Conservation (phyloP, 2,888 invertebrate genomes). For the Synergus umbraculus region DNA sequence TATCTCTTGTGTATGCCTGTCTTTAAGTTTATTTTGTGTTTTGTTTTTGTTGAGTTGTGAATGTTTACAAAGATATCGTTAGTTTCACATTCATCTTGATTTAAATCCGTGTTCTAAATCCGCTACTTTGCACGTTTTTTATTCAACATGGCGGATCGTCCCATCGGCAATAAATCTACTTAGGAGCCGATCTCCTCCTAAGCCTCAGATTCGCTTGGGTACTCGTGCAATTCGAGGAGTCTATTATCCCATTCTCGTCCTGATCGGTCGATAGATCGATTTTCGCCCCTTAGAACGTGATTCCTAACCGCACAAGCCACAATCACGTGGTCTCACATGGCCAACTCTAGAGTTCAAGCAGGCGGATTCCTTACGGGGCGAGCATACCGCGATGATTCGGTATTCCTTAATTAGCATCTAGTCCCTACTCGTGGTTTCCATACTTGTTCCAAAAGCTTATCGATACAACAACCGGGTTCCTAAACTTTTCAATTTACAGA, state of each 20-base stretch:
- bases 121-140: slow-evolving; percentile 21
- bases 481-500: neutral
- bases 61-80: neutral
- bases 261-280: slow-evolving; percentile 38
- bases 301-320: slow-evolving; percentile 37
- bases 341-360: slow-evolving; percentile 23
- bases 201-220: slow-evolving; percentile 41
- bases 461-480: neutral
- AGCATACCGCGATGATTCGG: slow-evolving; percentile 59
- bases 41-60: too few relatives aligned
- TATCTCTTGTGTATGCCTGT: too few relatives aligned
- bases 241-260: slow-evolving; percentile 29
- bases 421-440: neutral
- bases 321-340: slow-evolving; percentile 32
- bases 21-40: too few relatives aligned
- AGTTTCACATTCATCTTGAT: slow-evolving; percentile 18
- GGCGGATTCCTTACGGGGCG: slow-evolving; percentile 57
- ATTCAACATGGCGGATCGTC: slow-evolving; percentile 35
- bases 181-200: slow-evolving; percentile 45
- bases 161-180: slow-evolving; percentile 45
- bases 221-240: slow-evolving; percentile 35
- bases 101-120: slow-evolving; percentile 22
- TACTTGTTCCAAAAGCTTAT: neutral
- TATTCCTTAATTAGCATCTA: slow-evolving; percentile 63
- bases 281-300: slow-evolving; percentile 29